phyloP scores from a whole-genome alignment of 2,888 invertebrate species.

The Clunio marinus region DNA sequence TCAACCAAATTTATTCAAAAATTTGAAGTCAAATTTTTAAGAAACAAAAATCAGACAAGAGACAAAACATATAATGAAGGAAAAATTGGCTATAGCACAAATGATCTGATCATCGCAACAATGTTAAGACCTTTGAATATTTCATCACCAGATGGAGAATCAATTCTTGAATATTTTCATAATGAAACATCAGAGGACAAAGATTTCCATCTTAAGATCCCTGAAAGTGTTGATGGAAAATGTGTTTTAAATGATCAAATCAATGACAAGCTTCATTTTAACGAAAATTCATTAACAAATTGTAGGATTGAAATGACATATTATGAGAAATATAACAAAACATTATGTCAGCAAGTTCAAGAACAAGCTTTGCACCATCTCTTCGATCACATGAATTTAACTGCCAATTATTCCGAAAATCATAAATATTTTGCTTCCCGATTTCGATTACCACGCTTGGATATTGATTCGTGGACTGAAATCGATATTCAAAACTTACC shows the following conservation, averaged over 20 bases:
- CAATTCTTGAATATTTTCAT: constrained; percentile 8
- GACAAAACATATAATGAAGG: no score
- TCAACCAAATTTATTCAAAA: constrained; percentile 14
- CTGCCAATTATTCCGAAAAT: constrained; percentile 15
- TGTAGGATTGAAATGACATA: background rate
- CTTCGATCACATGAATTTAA: constrained; percentile 4
- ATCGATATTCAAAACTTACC: background rate
- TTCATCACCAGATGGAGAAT: background rate
- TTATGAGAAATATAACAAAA: background rate
- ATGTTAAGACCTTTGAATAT: background rate
- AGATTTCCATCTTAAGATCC: constrained; percentile 8
- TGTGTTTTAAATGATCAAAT: constrained; percentile 7
- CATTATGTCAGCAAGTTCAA: constrained; percentile 17
- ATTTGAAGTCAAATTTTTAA: background rate
- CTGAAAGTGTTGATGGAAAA: constrained; percentile 11
- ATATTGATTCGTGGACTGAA: background rate
- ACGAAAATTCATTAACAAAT: constrained; percentile 26
- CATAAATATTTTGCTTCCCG: constrained; percentile 11
- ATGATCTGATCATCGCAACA: background rate
- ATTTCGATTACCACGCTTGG: constrained; percentile 10
- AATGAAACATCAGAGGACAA: background rate
- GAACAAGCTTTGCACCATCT: constrained; percentile 12
- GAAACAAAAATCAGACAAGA: no score
- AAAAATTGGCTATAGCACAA: constrained; percentile 22
- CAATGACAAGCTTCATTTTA: background rate